Evolutionary conservation across 2,888 invertebrate genomes (phyloP), one percentile per base, ranked within the genome.

Genomic region (Hanleya hanleyi): DNA sequence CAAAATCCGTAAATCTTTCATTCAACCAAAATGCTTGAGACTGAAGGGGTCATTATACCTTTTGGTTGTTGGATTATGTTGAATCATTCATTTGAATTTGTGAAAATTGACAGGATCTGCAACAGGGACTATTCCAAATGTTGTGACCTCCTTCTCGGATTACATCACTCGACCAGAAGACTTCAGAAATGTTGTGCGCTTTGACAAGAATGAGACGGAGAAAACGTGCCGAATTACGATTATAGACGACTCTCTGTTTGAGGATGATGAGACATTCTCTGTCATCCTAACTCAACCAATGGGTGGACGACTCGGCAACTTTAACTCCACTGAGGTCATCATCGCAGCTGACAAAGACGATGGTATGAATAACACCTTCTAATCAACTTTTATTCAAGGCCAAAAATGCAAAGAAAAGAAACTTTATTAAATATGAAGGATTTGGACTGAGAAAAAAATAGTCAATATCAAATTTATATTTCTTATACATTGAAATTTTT

Each of bases 221-320:
- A 83, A 84, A 49, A 81, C 77, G 70, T 91, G 90, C 76, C 73
- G 75, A 0, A 79, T 90, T n/a, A 83, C 81, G 15, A 82, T 91
- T 77, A 88, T 90, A 67, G 90, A 90, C 67, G 90, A 91, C 78
- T 86, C 89, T n/a, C 82, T 90, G 33, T 86, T 79, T 71, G 90
- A 91, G 78, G 83, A 82, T 49, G 87, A 86, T 49, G 90, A 91
- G 75, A 75, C 62, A 18, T 89, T 90, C 78, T 70, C 77, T 7
- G 87, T 90, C 18, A 71, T 81, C 35, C 81, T 90, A 65, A 76
- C 81, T 29, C 79, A 83, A 32, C 83, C 88, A 36, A 81, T 87
- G 81, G 90, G 90, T 62, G 90, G 90, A 7, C 73, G 79, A 62
- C 76, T 89, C 2, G 89, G 87, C 35, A 69, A 75, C 5, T 73